Evolutionary conservation across 2,113 vertebrate genomes (phyloP).

Genomic region (Meleagris gallopavo): DNA sequence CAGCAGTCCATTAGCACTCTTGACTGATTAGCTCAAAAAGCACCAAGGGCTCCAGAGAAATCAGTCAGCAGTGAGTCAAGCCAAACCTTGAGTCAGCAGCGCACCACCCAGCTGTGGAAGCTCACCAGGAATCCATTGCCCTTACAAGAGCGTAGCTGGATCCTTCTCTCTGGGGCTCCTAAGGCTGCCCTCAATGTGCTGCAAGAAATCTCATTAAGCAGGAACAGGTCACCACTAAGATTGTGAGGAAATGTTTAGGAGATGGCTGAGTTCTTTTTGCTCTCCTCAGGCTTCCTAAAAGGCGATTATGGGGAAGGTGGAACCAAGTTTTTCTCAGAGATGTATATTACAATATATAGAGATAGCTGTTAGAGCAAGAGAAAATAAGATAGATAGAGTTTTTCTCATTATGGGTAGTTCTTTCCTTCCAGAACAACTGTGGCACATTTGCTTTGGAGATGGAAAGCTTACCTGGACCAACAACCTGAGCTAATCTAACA

Average conservation of each 20-base stretch:
- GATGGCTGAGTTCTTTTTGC: not conserved
- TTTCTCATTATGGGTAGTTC: not conserved
- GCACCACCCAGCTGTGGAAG: rapidly evolving
- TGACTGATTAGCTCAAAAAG: constrained; percentile 19
- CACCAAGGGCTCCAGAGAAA: constrained; percentile 22
- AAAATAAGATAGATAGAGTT: not conserved
- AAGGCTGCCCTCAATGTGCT: not conserved
- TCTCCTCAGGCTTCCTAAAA: not conserved
- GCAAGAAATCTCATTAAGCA: not conserved
- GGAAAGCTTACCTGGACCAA: not conserved
- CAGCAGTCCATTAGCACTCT: constrained; percentile 40
- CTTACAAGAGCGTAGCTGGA: not conserved
- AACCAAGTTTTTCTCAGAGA: not conserved
- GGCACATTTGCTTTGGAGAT: not conserved
- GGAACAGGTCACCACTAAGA: not conserved
- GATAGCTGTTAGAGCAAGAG: not conserved
- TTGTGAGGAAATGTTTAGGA: not conserved
- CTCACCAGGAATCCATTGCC: not conserved
- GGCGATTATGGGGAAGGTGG: not conserved
- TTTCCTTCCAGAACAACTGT: not conserved
- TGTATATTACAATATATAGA: not conserved
- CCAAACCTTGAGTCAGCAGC: constrained; percentile 4
- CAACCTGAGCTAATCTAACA: not conserved
- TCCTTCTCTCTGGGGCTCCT: not conserved
- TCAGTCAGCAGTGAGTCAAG: not conserved